Evolutionary conservation across 2,888 invertebrate genomes (phyloP).

Genomic region (Calameuta pallipes): DNA sequence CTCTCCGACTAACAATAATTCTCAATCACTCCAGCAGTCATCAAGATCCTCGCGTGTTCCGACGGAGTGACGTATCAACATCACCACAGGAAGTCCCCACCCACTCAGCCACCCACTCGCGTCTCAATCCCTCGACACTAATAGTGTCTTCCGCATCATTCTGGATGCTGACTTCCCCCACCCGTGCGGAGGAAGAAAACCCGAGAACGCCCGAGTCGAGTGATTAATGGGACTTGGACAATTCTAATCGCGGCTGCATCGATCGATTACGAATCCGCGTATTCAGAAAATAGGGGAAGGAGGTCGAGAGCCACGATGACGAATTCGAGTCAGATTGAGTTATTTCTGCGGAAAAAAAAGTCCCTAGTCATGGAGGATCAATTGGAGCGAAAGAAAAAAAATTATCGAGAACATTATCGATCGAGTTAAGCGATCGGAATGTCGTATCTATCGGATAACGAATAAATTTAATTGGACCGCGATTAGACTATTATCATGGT

Average conservation of each 20-base stretch:
- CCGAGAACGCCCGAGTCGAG: neutral
- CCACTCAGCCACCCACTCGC: neutral
- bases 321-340: no score
- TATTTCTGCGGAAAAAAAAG: no score
- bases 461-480: no score
- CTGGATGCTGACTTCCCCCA: neutral
- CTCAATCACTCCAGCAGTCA: neutral
- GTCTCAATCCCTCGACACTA: constrained; percentile 7
- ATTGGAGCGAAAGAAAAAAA: no score
- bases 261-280: neutral
- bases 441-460: no score
- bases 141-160: constrained; percentile 7
- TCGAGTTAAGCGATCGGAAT: no score
- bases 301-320: no score
- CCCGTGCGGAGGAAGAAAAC: neutral
- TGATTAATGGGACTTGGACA: constrained; percentile 8
- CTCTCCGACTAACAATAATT: no score
- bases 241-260: constrained; percentile 6
- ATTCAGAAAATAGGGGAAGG: neutral
- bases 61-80: constrained; percentile 5
- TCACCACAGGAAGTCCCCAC: neutral
- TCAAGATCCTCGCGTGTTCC: neutral
- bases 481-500: no score
- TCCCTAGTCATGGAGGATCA: no score
- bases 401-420: no score